Evolutionary conservation across 92 coral and sea anemone genomes (phyloP).

Genomic region (Umimayanthus kanabou): DNA sequence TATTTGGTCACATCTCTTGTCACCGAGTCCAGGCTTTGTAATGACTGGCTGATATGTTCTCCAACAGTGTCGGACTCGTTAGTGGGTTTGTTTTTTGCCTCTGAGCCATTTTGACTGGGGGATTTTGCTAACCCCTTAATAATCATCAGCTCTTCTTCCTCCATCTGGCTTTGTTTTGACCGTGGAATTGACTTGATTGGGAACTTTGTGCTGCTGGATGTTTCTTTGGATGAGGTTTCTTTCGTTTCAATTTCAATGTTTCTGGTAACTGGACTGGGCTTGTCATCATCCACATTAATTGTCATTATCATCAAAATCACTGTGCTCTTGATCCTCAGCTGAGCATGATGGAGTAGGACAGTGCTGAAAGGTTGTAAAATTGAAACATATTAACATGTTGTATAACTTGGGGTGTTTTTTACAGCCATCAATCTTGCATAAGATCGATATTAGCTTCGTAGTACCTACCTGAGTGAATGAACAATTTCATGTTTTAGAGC

Average conservation of each 20-base stretch:
- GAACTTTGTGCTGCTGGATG: too few species aligned
- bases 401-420: not conserved
- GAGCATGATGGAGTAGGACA: constrained; percentile 3
- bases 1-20: too few species aligned
- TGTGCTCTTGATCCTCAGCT: not conserved
- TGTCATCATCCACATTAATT: not conserved
- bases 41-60: too few species aligned
- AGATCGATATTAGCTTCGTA: not conserved
- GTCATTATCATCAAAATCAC: not conserved
- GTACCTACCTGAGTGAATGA: not conserved
- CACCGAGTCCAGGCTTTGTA: too few species aligned
- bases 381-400: not conserved
- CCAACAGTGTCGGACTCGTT: too few species aligned
- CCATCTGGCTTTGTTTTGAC: too few species aligned
- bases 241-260: not conserved
- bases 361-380: not conserved
- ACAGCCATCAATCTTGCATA: constrained; percentile 4
- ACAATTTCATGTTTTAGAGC: not conserved
- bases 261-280: constrained; percentile 4
- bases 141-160: too few species aligned
- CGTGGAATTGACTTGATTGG: too few species aligned
- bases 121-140: too few species aligned
- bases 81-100: too few species aligned
- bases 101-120: too few species aligned
- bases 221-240: not conserved